A percentile compares a stretch with the other conserved stretches of the same genome.
These are phyloP conservation scores for Philypnodon macrostomus DNA, from an alignment of 2,797 vertebrate genomes.

Conservation along the genomic window DNA sequence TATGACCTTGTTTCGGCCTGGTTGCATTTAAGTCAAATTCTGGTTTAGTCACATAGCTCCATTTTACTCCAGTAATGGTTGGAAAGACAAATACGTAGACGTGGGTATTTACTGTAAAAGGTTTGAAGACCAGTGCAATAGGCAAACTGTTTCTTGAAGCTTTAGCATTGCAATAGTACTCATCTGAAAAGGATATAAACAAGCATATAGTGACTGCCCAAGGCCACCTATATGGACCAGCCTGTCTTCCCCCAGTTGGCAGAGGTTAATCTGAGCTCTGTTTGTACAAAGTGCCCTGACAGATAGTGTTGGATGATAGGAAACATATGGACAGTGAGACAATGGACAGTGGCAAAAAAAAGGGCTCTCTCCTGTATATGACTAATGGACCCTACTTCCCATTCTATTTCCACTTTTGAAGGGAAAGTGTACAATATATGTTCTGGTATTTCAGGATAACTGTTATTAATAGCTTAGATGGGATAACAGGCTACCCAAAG, in stretches of 20 bases:
- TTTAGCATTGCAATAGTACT: no score
- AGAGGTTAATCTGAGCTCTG: slow-evolving; percentile 26
- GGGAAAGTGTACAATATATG: not conserved
- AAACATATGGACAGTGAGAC: slow-evolving; percentile 68
- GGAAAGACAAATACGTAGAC: no score
- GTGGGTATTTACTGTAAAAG: no score
- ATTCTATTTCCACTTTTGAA: slow-evolving; percentile 9
- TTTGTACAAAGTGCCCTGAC: slow-evolving; percentile 30
- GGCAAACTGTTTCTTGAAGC: no score
- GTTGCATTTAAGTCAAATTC: no score
- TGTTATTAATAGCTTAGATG: not conserved
- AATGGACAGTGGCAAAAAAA: slow-evolving; percentile 49
- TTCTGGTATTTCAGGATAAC: not conserved
- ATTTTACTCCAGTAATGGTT: no score
- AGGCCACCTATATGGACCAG: slow-evolving; percentile 30
- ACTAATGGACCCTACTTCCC: slow-evolving; percentile 22
- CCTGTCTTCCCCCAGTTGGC: slow-evolving; percentile 30
- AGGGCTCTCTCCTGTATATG: slow-evolving; percentile 15
- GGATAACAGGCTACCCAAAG: no score
- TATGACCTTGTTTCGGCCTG: no score
- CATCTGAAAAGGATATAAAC: slow-evolving; percentile 48
- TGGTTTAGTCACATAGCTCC: no score
- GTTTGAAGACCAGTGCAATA: no score
- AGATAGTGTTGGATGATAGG: slow-evolving; percentile 44
- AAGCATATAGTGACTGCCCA: slow-evolving; percentile 24